phyloP scores from a whole-genome alignment of 2,797 vertebrate species.

The Cacajao melanocephalus region DNA sequence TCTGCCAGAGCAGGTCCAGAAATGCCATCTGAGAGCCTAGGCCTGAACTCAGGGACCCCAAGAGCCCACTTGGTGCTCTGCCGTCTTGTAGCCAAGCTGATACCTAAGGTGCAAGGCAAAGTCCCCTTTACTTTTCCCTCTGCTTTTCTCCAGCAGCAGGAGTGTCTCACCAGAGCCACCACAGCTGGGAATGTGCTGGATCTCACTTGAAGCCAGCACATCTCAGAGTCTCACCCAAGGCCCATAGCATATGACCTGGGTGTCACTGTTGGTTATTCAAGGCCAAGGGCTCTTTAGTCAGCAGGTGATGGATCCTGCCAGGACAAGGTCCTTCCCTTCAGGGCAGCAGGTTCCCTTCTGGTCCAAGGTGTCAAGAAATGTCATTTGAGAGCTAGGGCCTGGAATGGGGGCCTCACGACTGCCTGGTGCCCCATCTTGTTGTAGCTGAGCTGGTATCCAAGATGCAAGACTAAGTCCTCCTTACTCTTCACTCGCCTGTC shows the following conservation, averaged over 20 bases:
- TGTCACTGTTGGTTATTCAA: not conserved
- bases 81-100: not conserved
- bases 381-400: not conserved
- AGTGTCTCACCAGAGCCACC: not conserved
- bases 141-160: not conserved
- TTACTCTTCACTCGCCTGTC: not conserved
- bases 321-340: not conserved
- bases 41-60: not conserved
- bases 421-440: not conserved
- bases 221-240: not conserved
- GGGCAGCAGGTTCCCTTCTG: not conserved
- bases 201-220: not conserved
- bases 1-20: not conserved
- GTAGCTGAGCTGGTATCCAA: not conserved
- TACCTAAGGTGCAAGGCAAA: not conserved
- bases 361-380: not conserved
- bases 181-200: not conserved
- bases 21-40: not conserved
- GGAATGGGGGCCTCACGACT: not conserved
- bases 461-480: not conserved
- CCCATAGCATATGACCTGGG: not conserved
- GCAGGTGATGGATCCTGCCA: not conserved
- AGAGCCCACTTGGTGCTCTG: not conserved
- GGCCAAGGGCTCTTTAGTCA: not conserved
- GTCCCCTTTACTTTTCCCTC: not conserved